Percentiles rank a stretch among this genome's conserved stretches.
Evolutionary conservation across 2,888 invertebrate species (phyloP).

Genomic region (Temnothorax ravouxi): DNA sequence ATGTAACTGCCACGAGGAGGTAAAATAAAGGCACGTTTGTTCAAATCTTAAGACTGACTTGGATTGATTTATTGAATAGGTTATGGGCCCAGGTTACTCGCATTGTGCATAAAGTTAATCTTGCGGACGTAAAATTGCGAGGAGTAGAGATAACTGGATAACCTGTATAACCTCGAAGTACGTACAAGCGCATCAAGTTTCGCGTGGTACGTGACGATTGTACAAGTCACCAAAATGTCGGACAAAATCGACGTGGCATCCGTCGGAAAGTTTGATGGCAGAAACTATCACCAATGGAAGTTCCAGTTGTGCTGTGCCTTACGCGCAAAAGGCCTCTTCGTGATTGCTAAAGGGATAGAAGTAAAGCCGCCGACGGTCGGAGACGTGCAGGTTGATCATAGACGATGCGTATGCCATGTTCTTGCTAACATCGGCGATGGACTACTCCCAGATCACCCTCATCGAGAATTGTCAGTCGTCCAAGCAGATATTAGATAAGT

Average conservation of each 20-base stretch:
- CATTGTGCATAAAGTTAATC: not conserved
- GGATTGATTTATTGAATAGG: too few species aligned
- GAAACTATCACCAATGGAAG: not conserved
- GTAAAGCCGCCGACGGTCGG: not conserved
- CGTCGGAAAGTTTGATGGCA: not conserved
- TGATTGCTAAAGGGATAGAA: not conserved
- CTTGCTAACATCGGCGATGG: not conserved
- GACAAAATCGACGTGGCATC: not conserved
- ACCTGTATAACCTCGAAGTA: not conserved
- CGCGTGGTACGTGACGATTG: not conserved
- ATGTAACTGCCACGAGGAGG: too few species aligned
- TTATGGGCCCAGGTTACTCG: not conserved
- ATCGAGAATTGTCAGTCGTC: not conserved
- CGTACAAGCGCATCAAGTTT: not conserved
- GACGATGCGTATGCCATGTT: not conserved
- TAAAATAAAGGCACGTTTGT: too few species aligned
- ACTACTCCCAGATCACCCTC: not conserved
- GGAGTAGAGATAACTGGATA: not conserved
- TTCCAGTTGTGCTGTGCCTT: not conserved
- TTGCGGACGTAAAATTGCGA: not conserved
- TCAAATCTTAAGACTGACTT: too few species aligned
- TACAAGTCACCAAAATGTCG: not conserved
- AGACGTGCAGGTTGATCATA: not conserved
- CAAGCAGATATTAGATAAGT: not conserved
- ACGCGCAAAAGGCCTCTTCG: not conserved